Percentiles rank a stretch among this genome's conserved stretches.
Conservation (phyloP, 2,113 vertebrate genomes). For the Platichthys flesus region DNA sequence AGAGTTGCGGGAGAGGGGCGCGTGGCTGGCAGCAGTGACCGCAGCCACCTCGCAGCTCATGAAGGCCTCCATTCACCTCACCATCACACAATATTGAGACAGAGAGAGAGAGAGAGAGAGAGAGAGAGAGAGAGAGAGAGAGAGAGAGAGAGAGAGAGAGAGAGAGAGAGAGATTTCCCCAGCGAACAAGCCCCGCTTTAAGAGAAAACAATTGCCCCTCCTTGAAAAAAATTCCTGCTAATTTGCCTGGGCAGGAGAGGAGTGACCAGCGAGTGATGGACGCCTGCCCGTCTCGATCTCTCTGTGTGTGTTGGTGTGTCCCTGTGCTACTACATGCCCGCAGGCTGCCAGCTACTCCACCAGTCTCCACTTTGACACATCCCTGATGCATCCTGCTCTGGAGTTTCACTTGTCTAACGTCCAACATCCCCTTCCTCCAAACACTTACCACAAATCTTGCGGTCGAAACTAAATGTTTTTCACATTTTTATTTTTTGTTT, state of each 20-base stretch:
- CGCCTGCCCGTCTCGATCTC: conserved; percentile 58
- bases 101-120: conserved; percentile 19
- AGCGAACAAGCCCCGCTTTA: conserved; percentile 69
- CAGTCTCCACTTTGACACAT: conserved; percentile 61
- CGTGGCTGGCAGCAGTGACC: conserved; percentile 70
- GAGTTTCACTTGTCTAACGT: conserved; percentile 56
- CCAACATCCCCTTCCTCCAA: conserved; percentile 58
- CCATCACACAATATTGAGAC: conserved; percentile 68
- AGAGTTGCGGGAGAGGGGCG: conserved; percentile 54
- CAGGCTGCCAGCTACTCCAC: conserved; percentile 61
- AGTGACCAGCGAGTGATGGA: conserved; percentile 54
- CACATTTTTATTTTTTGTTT: background rate
- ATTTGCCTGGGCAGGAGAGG: conserved; percentile 60
- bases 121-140: conserved; percentile 49
- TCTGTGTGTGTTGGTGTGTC: conserved; percentile 37
- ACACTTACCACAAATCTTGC: conserved; percentile 33
- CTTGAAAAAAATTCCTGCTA: conserved; percentile 72
- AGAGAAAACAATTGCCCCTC: conserved; percentile 79
- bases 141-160: conserved; percentile 1
- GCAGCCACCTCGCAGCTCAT: conserved; percentile 71
- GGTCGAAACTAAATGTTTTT: conserved; percentile 23
- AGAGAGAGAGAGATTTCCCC: conserved; percentile 55
- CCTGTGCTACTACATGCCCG: conserved; percentile 43
- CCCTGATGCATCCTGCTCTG: conserved; percentile 67
- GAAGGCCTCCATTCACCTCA: conserved; percentile 79